Percentiles rank a stretch among this genome's conserved stretches.
Evolutionary conservation across 2,113 vertebrate genomes (phyloP).

Genomic region (Gnathonemus echidnorhynchus): DNA sequence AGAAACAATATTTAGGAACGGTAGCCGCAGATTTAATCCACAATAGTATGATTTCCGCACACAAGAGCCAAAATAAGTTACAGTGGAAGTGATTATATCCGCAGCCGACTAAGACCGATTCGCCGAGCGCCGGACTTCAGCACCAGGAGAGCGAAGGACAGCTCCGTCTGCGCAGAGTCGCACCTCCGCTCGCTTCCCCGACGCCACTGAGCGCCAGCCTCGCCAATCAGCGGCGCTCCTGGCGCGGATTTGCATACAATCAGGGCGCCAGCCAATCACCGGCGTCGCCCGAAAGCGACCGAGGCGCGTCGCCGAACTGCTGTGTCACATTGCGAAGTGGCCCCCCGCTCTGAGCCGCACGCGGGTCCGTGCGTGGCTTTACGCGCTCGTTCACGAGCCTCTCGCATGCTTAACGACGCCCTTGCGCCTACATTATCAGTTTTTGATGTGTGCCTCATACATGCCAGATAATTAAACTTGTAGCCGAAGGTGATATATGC

Average conservation of each 20-base stretch:
- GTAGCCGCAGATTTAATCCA: constrained; percentile 16
- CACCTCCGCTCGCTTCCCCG: constrained; percentile 15
- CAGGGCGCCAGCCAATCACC: constrained; percentile 21
- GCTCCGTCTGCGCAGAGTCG: constrained; percentile 16
- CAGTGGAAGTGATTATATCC: neutral
- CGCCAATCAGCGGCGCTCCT: constrained; percentile 14
- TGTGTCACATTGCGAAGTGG: constrained; percentile 9
- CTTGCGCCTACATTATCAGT: neutral
- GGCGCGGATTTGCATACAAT: constrained; percentile 26
- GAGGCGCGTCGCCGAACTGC: neutral
- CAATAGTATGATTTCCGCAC: neutral
- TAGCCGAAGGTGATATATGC: neutral
- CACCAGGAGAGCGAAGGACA: constrained; percentile 21
- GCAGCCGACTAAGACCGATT: neutral
- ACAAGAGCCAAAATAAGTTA: neutral
- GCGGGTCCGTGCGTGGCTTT: neutral
- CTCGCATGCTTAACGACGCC: neutral
- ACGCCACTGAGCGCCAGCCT: constrained; percentile 14
- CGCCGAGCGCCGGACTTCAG: constrained; percentile 12
- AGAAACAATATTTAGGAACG: neutral
- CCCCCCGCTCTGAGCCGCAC: neutral
- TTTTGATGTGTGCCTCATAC: neutral
- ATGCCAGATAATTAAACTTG: neutral
- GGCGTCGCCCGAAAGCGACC: neutral
- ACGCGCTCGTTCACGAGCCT: neutral